These are phyloP conservation scores for Collichthys lucidus DNA, from an alignment of 2,113 vertebrate genomes.

Conservation along the genomic window DNA sequence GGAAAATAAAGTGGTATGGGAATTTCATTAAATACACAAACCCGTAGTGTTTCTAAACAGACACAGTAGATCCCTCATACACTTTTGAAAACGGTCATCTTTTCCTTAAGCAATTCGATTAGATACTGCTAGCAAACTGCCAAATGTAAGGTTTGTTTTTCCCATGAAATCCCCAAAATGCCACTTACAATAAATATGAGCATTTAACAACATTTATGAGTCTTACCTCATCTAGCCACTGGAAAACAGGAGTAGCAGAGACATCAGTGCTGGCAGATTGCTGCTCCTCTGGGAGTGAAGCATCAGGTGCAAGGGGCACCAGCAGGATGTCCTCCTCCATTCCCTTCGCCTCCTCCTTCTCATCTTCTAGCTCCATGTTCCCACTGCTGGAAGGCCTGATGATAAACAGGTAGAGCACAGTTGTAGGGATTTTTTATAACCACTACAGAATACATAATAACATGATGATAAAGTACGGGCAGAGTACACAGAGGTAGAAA, in stretches of 20 bases:
- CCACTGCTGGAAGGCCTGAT: constrained; percentile 5
- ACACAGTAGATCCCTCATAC: background rate
- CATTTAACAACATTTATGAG: background rate
- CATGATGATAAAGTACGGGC: background rate
- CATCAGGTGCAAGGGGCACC: constrained; percentile 74
- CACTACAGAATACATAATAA: background rate
- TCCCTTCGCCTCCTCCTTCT: constrained; percentile 27
- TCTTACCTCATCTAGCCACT: constrained; percentile 90
- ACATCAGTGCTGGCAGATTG: constrained; percentile 47
- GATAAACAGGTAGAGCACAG: background rate
- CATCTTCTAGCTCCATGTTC: constrained; percentile 53
- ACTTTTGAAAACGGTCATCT: background rate
- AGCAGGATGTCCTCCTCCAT: constrained; percentile 55
- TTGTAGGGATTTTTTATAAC: too few species aligned
- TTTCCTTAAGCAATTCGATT: background rate
- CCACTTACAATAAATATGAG: background rate
- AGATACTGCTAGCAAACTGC: background rate
- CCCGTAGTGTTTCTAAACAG: background rate
- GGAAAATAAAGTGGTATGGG: background rate
- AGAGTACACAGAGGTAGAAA: background rate
- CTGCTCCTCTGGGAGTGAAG: constrained; percentile 76
- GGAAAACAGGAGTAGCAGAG: constrained; percentile 83
- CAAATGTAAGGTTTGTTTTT: background rate
- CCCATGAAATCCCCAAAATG: background rate
- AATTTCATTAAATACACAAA: background rate